Evolutionary conservation across 1,140 invertebrate species (phyloP).

Genomic region (Stenopsyche tienmushanensis): DNA sequence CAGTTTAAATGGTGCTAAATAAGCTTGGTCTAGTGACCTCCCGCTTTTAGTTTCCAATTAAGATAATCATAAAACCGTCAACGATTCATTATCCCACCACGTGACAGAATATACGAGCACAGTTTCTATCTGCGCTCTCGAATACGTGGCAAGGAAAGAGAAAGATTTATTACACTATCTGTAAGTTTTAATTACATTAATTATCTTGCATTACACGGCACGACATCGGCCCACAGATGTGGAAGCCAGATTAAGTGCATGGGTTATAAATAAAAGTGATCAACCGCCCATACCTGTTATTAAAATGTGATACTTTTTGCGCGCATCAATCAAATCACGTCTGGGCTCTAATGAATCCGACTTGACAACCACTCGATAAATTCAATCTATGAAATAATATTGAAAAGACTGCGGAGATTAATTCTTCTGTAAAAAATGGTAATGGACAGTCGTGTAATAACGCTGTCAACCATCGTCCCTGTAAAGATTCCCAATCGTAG

Average conservation of each 20-base stretch:
- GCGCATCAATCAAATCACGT: neutral
- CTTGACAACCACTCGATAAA: too few species aligned
- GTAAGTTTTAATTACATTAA: constrained; percentile 38
- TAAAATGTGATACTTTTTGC: neutral
- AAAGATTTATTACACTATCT: constrained; percentile 23
- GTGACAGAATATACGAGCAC: neutral
- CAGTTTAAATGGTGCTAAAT: too few species aligned
- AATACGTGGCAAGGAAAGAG: neutral
- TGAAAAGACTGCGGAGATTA: too few species aligned
- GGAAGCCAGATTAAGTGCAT: constrained; percentile 7
- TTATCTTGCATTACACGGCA: constrained; percentile 35
- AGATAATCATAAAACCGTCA: constrained; percentile 10
- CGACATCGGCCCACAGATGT: constrained; percentile 1
- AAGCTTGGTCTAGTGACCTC: too few species aligned
- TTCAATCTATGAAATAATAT: too few species aligned
- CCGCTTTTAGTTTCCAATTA: too few species aligned
- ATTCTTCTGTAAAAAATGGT: too few species aligned
- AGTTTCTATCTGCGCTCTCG: neutral
- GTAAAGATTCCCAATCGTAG: too few species aligned
- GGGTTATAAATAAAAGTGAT: constrained; percentile 16
- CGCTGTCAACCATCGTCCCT: too few species aligned
- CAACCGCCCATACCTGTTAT: neutral
- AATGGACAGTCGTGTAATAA: too few species aligned
- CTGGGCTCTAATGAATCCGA: too few species aligned
- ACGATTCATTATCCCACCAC: constrained; percentile 6